Percentiles rank a stretch among this genome's conserved stretches.
Evolutionary conservation across 2,113 vertebrate species (phyloP).

Genomic region (Mesocricetus auratus): DNA sequence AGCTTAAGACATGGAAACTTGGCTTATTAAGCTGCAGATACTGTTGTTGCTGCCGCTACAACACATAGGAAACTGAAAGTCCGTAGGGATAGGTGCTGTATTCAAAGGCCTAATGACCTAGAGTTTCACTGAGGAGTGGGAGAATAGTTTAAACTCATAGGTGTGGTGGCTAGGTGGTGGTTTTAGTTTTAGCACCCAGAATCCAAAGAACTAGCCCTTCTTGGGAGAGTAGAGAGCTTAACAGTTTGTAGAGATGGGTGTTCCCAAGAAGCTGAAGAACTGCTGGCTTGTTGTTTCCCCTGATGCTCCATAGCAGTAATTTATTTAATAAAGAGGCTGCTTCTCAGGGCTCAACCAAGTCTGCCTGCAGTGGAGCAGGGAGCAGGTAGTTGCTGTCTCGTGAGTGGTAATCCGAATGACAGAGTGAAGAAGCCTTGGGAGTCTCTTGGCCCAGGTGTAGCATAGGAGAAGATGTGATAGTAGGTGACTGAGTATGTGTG

Average conservation of each 20-base stretch:
- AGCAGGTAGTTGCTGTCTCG: accelerated
- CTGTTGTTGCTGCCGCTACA: accelerated
- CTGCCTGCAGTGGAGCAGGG: neutral
- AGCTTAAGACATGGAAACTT: neutral
- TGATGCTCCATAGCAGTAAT: neutral
- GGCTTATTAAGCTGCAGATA: neutral
- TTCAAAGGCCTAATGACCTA: accelerated
- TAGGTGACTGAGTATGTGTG: neutral
- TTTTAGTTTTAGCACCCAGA: neutral
- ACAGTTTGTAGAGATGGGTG: neutral
- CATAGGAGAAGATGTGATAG: neutral
- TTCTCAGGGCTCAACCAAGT: neutral
- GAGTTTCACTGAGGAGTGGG: neutral
- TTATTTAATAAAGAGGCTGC: neutral
- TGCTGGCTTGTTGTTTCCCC: neutral
- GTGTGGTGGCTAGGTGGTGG: neutral
- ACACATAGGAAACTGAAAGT: neutral
- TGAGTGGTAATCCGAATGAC: neutral
- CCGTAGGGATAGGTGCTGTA: accelerated
- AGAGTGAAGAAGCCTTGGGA: neutral
- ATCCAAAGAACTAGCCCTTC: neutral
- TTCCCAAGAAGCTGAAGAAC: neutral
- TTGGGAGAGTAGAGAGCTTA: neutral
- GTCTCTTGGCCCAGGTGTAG: neutral
- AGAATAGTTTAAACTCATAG: neutral